These are phyloP conservation scores for Dromas ardeola DNA, from an alignment of 2,113 vertebrate genomes.

Conservation along the genomic window DNA sequence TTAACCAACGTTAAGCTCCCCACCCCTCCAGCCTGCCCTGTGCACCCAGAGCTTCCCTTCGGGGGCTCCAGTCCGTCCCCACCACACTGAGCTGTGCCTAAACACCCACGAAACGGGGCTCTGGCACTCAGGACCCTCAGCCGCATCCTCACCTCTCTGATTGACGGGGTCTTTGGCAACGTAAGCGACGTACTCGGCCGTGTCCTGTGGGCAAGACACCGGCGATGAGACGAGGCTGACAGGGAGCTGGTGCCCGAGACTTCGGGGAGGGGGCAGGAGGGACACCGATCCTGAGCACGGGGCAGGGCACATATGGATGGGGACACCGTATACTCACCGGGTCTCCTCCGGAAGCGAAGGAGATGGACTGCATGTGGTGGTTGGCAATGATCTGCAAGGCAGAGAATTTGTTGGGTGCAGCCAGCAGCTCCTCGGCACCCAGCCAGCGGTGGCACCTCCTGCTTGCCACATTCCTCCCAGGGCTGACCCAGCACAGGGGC, in stretches of 20 bases:
- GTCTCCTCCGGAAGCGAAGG: constrained; percentile 94
- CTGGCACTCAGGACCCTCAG: not conserved
- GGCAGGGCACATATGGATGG: fast-evolving
- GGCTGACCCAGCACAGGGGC: not conserved
- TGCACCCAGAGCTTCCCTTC: not conserved
- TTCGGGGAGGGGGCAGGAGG: not conserved
- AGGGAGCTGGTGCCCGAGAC: not conserved
- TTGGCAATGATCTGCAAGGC: constrained; percentile 91
- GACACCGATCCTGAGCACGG: fast-evolving
- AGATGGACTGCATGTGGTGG: constrained; percentile 97
- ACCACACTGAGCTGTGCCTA: not conserved
- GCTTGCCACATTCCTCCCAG: fast-evolving
- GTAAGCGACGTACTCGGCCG: constrained; percentile 82
- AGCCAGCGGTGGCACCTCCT: not conserved
- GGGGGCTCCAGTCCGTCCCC: not conserved
- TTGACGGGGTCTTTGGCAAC: constrained; percentile 99
- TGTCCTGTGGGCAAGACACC: constrained; percentile 63
- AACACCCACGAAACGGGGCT: fast-evolving
- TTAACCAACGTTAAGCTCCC: fast-evolving
- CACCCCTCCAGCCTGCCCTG: not conserved
- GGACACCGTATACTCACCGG: constrained; percentile 81
- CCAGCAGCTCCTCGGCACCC: not conserved
- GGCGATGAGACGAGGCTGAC: not conserved
- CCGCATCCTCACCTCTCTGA: constrained; percentile 89
- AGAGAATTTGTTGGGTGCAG: not conserved